Conservation (phyloP, 2,888 invertebrate genomes). For the Hedychridium roseum region DNA sequence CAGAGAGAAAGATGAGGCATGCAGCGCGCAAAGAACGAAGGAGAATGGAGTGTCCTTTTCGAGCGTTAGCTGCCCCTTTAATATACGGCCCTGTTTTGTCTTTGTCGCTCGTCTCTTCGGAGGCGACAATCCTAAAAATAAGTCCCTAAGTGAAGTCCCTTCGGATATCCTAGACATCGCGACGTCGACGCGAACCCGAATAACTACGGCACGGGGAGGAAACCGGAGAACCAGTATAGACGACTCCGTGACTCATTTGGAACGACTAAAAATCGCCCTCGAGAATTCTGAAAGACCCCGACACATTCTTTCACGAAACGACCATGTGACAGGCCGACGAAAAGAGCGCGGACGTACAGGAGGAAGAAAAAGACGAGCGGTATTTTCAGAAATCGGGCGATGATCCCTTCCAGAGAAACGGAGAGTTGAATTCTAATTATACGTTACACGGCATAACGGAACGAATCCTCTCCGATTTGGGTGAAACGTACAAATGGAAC, state of each 20-base stretch:
- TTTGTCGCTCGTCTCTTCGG: constrained; percentile 6
- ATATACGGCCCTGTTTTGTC: constrained; percentile 11
- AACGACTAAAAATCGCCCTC: constrained; percentile 16
- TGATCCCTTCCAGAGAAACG: not conserved
- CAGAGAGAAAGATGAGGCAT: constrained; percentile 8
- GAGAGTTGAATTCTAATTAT: constrained; percentile 5
- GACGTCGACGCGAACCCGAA: constrained; percentile 15
- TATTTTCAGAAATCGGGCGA: not conserved
- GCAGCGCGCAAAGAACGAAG: not conserved
- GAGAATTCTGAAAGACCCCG: not conserved
- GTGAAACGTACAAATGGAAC: no score
- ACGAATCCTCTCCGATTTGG: not conserved
- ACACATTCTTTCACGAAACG: constrained; percentile 26
- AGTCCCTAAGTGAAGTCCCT: constrained; percentile 20
- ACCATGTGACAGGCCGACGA: constrained; percentile 11
- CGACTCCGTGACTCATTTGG: constrained; percentile 31
- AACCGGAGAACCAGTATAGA: constrained; percentile 8
- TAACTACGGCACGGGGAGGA: constrained; percentile 9
- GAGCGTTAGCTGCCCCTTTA: constrained; percentile 23
- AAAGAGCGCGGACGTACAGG: no score
- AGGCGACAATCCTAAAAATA: constrained; percentile 34
- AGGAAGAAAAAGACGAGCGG: no score
- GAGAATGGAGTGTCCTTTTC: not conserved
- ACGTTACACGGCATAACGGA: constrained; percentile 1
- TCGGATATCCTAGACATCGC: constrained; percentile 10